A percentile compares a stretch with the other conserved stretches of the same genome.
Evolutionary conservation across 2,113 vertebrate genomes (phyloP).

Genomic region (Podarcis cretensis): DNA sequence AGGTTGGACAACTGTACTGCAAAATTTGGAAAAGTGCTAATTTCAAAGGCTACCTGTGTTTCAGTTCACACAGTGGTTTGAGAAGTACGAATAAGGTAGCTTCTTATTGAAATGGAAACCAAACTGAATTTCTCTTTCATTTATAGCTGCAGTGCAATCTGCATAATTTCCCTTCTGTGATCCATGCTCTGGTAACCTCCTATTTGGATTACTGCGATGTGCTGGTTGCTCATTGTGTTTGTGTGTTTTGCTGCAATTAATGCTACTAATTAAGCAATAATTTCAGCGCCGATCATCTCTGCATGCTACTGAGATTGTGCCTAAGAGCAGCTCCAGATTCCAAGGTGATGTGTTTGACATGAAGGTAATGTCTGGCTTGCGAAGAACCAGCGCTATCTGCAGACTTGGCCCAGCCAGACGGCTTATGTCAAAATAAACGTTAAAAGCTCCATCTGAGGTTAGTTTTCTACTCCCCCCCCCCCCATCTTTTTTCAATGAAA

Average conservation of each 20-base stretch:
- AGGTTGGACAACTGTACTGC: too few species aligned
- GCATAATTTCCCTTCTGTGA: too few species aligned
- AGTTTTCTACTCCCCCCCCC: conserved; percentile 23
- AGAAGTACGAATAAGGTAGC: too few species aligned
- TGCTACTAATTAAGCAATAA: neutral
- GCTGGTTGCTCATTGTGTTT: neutral
- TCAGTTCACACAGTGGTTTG: too few species aligned
- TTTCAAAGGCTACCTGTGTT: too few species aligned
- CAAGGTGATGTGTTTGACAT: neutral
- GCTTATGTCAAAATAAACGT: conserved; percentile 39
- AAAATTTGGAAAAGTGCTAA: too few species aligned
- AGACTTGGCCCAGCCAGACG: conserved; percentile 9
- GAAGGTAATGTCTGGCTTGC: neutral
- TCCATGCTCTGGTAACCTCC: too few species aligned
- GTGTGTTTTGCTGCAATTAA: neutral
- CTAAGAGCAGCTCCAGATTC: neutral
- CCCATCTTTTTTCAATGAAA: conserved; percentile 49
- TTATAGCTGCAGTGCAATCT: too few species aligned
- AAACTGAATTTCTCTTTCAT: too few species aligned
- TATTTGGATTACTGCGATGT: too few species aligned
- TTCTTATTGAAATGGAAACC: too few species aligned
- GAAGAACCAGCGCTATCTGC: conserved; percentile 9
- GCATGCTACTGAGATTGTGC: neutral
- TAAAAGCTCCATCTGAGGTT: conserved; percentile 52
- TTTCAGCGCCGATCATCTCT: neutral